Percentiles rank a stretch among this genome's conserved stretches.
Evolutionary conservation across 2,888 invertebrate genomes (phyloP).

Genomic region (Pteria penguin): DNA sequence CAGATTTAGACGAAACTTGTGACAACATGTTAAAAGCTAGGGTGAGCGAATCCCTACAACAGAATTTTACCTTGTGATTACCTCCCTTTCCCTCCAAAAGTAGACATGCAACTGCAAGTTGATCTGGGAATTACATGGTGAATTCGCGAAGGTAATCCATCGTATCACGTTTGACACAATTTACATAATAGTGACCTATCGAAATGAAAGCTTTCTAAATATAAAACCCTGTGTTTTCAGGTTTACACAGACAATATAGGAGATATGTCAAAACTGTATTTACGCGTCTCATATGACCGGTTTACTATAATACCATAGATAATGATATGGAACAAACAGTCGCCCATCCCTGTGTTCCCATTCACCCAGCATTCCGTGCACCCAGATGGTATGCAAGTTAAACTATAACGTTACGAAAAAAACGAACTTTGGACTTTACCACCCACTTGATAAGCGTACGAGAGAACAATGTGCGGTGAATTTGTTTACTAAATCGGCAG

Average conservation of each 20-base stretch:
- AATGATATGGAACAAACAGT: neutral
- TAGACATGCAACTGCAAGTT: neutral
- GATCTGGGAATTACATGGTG: neutral
- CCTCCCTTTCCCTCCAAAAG: neutral
- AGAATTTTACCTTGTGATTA: too few relatives aligned
- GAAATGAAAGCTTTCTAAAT: neutral
- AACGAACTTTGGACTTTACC: too few relatives aligned
- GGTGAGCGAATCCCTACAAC: too few relatives aligned
- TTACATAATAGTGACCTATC: constrained; percentile 4
- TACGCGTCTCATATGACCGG: neutral
- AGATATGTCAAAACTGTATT: neutral
- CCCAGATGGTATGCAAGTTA: neutral
- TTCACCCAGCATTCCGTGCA: neutral
- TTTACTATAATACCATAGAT: neutral
- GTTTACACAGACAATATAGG: neutral
- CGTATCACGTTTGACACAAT: constrained; percentile 5
- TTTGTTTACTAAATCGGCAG: too few relatives aligned
- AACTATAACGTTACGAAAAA: too few relatives aligned
- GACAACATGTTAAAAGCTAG: too few relatives aligned
- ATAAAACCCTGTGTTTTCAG: too few relatives aligned
- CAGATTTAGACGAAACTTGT: too few relatives aligned
- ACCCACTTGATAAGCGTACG: too few relatives aligned
- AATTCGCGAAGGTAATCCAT: neutral
- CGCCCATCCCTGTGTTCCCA: neutral
- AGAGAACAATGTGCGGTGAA: too few relatives aligned